These are phyloP conservation scores for Threskiornis aethiopicus DNA, from an alignment of 2,797 vertebrate genomes.

Conservation along the genomic window DNA sequence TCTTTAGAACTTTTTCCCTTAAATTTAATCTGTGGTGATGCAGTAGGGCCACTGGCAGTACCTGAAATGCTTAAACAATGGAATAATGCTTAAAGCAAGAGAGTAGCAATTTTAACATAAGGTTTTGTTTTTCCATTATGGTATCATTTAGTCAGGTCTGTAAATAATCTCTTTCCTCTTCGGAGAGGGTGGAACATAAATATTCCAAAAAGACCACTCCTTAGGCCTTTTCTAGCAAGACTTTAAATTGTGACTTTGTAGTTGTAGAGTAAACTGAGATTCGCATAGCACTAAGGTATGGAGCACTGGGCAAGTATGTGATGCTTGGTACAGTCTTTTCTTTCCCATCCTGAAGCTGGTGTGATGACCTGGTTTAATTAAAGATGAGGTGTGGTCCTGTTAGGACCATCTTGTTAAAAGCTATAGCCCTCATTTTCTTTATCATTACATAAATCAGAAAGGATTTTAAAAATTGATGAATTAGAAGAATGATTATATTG, in stretches of 20 bases:
- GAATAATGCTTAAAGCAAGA: not conserved
- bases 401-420: not conserved
- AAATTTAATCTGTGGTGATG: not conserved
- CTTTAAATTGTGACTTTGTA: not conserved
- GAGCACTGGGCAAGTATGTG: not conserved
- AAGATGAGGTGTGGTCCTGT: not conserved
- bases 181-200: not conserved
- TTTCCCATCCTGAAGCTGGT: not conserved
- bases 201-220: not conserved
- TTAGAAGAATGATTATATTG: not conserved
- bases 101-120: not conserved
- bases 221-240: not conserved
- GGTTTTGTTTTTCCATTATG: not conserved
- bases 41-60: not conserved
- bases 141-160: not conserved
- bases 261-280: not conserved
- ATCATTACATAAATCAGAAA: not conserved
- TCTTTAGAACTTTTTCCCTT: not conserved
- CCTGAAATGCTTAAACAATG: not conserved
- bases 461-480: not conserved
- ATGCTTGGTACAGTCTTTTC: not conserved
- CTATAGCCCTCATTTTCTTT: not conserved
- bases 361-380: not conserved
- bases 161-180: not conserved
- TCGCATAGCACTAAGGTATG: rapidly evolving